These are phyloP conservation scores for Odontothrips loti DNA, from an alignment of 2,888 invertebrate genomes.

Conservation along the genomic window DNA sequence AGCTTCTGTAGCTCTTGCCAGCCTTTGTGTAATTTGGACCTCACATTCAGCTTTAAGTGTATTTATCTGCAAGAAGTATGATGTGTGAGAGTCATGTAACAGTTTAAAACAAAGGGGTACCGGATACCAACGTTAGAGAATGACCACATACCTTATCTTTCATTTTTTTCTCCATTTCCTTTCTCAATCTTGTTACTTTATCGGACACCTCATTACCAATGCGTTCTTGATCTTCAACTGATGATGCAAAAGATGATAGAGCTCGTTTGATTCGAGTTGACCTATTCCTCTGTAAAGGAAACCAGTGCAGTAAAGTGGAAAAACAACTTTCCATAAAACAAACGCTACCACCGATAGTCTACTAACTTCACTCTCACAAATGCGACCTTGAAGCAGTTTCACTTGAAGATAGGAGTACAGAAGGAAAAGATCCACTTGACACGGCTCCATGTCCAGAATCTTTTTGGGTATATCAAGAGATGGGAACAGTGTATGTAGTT, in stretches of 20 bases:
- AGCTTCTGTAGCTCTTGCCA: not conserved
- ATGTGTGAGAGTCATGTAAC: not conserved
- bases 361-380: constrained; percentile 17
- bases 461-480: not conserved
- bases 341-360: no score
- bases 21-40: not conserved
- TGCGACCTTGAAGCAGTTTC: not conserved
- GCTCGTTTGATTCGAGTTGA: not conserved
- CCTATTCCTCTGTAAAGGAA: not conserved
- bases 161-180: not conserved
- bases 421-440: constrained; percentile 6
- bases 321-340: no score
- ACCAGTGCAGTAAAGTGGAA: not conserved
- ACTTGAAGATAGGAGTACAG: not conserved
- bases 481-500: not conserved
- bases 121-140: not conserved
- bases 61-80: not conserved
- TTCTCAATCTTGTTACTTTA: not conserved
- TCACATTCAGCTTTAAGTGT: not conserved
- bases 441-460: not conserved
- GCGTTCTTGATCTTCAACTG: not conserved
- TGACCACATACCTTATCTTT: not conserved
- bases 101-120: not conserved
- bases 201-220: constrained; percentile 10
- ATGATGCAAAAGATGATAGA: not conserved